phyloP scores from a whole-genome alignment of 2,113 vertebrate genomes.

The Odontophorus gujanensis region DNA sequence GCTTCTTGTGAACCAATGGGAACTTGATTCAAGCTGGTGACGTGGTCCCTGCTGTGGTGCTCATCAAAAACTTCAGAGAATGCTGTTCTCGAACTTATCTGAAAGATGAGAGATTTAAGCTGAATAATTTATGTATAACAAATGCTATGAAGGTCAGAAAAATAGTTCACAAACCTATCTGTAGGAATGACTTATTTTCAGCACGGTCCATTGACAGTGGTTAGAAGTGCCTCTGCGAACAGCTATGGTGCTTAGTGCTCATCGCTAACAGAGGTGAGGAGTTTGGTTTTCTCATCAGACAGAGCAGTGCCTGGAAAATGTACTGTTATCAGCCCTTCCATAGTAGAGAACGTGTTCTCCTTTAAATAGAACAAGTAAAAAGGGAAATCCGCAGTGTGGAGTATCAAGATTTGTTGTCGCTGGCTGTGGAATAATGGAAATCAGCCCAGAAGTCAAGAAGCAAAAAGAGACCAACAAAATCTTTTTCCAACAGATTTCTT shows the following conservation, averaged over 20 bases:
- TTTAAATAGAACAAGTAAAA: neutral
- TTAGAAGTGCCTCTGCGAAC: neutral
- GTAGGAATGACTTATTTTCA: conserved; percentile 16
- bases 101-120: conserved; percentile 25
- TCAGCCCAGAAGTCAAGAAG: neutral
- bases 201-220: neutral
- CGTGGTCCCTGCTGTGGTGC: conserved; percentile 43
- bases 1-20: conserved; percentile 38
- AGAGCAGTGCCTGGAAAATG: neutral
- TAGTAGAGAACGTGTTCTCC: neutral
- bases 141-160: conserved; percentile 20
- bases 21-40: conserved; percentile 26
- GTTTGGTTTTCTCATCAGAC: neutral
- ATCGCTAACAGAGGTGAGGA: neutral
- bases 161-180: neutral
- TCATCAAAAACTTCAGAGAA: conserved; percentile 36
- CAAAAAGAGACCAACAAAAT: neutral
- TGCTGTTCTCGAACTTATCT: conserved; percentile 42
- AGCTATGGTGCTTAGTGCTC: neutral
- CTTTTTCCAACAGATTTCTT: neutral
- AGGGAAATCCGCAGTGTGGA: neutral
- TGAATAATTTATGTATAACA: conserved; percentile 64
- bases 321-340: neutral
- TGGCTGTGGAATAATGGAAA: neutral
- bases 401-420: neutral